These are phyloP conservation scores for Hyperopisus bebe DNA, from an alignment of 2,113 vertebrate genomes.

Conservation along the genomic window DNA sequence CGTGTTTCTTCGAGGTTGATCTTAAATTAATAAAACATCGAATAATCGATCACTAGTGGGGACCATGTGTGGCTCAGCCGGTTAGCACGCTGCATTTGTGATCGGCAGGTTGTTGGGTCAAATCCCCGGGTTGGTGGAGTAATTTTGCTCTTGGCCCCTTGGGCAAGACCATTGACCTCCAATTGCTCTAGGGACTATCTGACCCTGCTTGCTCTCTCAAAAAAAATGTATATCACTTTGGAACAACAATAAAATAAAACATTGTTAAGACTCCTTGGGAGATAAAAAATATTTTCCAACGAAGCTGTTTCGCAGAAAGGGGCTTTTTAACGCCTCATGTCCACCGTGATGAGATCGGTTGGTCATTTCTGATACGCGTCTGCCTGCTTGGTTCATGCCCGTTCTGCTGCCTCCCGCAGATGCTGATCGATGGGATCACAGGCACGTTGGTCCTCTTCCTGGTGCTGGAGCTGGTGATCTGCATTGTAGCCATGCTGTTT, in stretches of 20 bases:
- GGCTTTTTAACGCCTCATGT: not conserved
- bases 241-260: not conserved
- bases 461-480: conserved; percentile 64
- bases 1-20: not conserved
- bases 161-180: not conserved
- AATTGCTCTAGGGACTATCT: not conserved
- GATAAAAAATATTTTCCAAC: not conserved
- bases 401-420: conserved; percentile 30
- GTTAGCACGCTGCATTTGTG: not conserved
- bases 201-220: not conserved
- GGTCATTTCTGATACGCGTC: not conserved
- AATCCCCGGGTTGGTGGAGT: not conserved
- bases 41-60: not conserved
- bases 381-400: not conserved
- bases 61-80: not conserved
- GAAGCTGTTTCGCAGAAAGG: conserved; percentile 23
- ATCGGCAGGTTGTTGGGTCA: not conserved
- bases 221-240: not conserved
- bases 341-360: not conserved
- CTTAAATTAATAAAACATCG: not conserved
- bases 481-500: conserved; percentile 63
- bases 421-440: conserved; percentile 63
- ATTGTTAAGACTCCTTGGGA: not conserved
- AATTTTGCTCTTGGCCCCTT: not conserved
- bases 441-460: conserved; percentile 64